A percentile compares a stretch with the other conserved stretches of the same genome.
These are phyloP conservation scores for Delia radicum DNA, from an alignment of 1,140 invertebrate species.

Conservation along the genomic window DNA sequence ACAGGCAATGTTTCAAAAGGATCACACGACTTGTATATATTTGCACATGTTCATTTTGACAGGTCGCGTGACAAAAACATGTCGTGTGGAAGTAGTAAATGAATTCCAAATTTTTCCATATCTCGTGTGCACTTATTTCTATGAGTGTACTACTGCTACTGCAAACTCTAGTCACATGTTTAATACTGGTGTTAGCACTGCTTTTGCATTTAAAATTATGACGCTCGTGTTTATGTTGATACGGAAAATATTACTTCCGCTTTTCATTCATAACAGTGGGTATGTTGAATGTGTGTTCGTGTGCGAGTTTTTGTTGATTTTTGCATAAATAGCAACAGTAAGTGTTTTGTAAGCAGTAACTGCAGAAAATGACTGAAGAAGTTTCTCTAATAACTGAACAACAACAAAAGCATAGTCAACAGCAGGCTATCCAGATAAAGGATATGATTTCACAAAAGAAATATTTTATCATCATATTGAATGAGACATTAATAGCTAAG, in stretches of 20 bases:
- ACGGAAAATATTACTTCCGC: slow-evolving; percentile 22
- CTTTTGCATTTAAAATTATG: slow-evolving; percentile 18
- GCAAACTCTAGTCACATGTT: no score
- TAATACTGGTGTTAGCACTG: not conserved
- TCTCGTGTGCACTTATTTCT: no score
- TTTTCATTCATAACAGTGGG: not conserved
- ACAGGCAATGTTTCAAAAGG: no score
- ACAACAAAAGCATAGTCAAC: not conserved
- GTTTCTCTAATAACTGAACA: not conserved
- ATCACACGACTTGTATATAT: no score
- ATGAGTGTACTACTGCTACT: no score
- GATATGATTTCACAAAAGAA: not conserved
- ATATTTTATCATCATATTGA: not conserved
- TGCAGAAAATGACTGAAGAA: not conserved
- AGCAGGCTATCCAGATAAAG: not conserved
- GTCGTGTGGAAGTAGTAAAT: no score
- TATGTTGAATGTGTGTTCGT: not conserved
- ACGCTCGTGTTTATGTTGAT: slow-evolving; percentile 14
- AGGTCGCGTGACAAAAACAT: no score
- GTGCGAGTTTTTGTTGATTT: not conserved
- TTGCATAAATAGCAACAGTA: not conserved
- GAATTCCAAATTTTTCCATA: no score
- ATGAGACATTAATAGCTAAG: not conserved
- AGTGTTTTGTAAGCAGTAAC: not conserved
- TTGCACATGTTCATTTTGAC: no score